Evolutionary conservation across 1,140 invertebrate genomes (phyloP), one percentile per base, ranked within the genome.

Genomic region (Linepithema humile): DNA sequence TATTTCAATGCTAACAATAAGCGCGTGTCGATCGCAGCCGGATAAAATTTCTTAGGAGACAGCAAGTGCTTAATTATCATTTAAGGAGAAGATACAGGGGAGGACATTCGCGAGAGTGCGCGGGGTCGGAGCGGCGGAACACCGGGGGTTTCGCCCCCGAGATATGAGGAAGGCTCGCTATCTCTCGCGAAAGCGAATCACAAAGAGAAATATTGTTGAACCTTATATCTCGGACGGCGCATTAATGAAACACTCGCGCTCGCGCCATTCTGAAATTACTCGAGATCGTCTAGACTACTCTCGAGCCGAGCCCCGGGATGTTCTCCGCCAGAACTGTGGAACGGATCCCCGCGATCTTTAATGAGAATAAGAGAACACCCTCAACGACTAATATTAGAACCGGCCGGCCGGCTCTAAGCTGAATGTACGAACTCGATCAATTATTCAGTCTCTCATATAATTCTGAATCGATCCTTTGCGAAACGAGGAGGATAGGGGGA

Each of bases 141-240:
- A 77, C 29, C 20, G 26, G 60, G 17, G 45, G 62, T 69, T 78
- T 12, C 48, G 62, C 67, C 62, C 72, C 45, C 64, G 75, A 78
- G 75, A 78, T 69, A 69, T 62, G 62, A 40, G 48, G 60, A 45
- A 6, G 9, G 32, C 60, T 55, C 48, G 75, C 62, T 69, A 80
- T 80, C 75, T 80, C 75, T 70, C 75, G 75, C 75, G 75, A 80
- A 55, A 70, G 75, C 75, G 75, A 80, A 80, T 80, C 75, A 70
- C 75, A 80, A 80, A 80, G 75, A 80, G 75, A 80, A 80, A 80
- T 80, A 80, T 80, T 80, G 75, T 80, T 70, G 75, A 80, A 70
- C 64, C 75, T 80, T 80, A 80, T 80, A 80, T 80, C 75, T 80
- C 64, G 75, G 75, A 80, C 75, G 75, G 64, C 75, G 75, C 75